Conservation (phyloP, 1,140 invertebrate species). For the Euwallacea fornicatus region DNA sequence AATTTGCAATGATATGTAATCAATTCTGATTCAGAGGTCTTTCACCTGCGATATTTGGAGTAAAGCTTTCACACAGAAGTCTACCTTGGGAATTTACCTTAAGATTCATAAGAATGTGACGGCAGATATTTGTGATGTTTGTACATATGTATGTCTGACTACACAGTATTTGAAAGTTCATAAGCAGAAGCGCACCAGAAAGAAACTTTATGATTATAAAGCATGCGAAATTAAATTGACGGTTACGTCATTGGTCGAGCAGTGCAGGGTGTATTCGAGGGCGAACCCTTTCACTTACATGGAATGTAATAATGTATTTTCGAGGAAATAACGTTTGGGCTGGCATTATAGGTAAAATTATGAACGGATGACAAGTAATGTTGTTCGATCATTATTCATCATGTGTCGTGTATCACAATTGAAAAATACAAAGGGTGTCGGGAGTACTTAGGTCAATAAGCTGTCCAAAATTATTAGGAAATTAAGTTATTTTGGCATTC, state of each 20-base stretch:
- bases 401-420: too few species aligned
- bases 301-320: constrained; percentile 40
- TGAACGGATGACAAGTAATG: background rate
- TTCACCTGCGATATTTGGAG: constrained; percentile 60
- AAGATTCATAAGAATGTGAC: constrained; percentile 72
- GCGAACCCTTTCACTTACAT: constrained; percentile 25
- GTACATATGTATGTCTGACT: constrained; percentile 67
- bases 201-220: constrained; percentile 54
- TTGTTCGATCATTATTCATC: too few species aligned
- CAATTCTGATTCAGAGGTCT: constrained; percentile 71
- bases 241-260: too few species aligned
- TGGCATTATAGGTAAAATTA: constrained; percentile 1
- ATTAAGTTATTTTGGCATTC: too few species aligned
- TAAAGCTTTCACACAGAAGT: constrained; percentile 46
- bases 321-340: constrained; percentile 34
- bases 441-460: too few species aligned
- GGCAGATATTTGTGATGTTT: constrained; percentile 64
- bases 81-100: constrained; percentile 53
- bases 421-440: too few species aligned
- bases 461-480: too few species aligned
- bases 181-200: constrained; percentile 59
- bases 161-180: constrained; percentile 69
- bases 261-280: too few species aligned
- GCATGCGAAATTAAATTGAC: constrained; percentile 55
- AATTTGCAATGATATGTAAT: constrained; percentile 56